Evolutionary conservation across 2,888 invertebrate genomes (phyloP), one percentile per base, ranked within the genome.

Genomic region (Ashinkailepas kermadecensis): DNA sequence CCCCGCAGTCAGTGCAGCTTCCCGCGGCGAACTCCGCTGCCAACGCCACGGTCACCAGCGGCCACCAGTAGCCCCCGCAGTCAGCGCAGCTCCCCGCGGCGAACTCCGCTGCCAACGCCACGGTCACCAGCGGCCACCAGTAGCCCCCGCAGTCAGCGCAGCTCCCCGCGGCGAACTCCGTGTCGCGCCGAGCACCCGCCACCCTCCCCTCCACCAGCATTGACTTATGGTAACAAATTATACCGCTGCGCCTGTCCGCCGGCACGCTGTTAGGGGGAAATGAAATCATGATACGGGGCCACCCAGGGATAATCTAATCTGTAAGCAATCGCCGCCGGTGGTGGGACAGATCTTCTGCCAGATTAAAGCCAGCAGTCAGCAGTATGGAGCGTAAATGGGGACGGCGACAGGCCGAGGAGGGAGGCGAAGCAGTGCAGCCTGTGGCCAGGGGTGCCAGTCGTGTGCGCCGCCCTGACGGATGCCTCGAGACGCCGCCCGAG

Each of bases 181-280:
- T n/a, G 10, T n/a, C 64, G 15, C n/a, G 8, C 64, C 64, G 21
- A n/a, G n/a, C n/a, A 9, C n/a, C 70, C 70, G 13, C 70, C 8
- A 4, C 6, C 15, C 70, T 70, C 25, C 67, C 70, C 70, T 70
- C 70, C 15, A 15, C 70, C 13, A 18, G 39, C 70, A 39, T 25
- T 70, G 70, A 70, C 70, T 70, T 70, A 70, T 39, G 70, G 70
- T 70, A 70, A 70, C 70, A 70, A 70, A 70, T 70, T 70, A 70
- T 70, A 70, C 70, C 15, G 70, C 13, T 18, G 70, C 70, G 15
- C 15, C 12, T 39, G 70, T 70, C 70, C 70, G 39, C 70, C 39
- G 39, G 15, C 39, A 13, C 23, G 70, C 39, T 15, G 70, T 70
- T 70, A 70, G 70, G 70, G 70, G 23, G 39, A 62, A 70, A 70